Evolutionary conservation across 2,797 vertebrate species (phyloP), one percentile per base, ranked within the genome.

Genomic region (Microctenopoma stevenorrisi): DNA sequence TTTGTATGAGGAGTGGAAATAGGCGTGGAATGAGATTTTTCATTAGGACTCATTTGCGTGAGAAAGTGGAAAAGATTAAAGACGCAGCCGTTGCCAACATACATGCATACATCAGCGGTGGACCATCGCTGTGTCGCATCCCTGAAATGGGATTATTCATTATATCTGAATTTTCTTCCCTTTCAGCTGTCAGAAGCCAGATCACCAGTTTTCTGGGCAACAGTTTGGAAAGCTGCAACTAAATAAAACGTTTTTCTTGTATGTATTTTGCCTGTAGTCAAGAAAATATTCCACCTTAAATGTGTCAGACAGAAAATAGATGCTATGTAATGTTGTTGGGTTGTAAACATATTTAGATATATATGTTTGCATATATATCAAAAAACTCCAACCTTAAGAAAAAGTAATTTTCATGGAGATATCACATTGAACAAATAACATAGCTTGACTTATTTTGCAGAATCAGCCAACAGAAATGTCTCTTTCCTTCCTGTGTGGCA

Each of bases 41-140:
- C 68, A 86, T 79, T 71, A 76, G 66, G 64, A 57, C 52, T 81
- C 47, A 33, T 83, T 86, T 82, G 43, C 3, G 28, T 58, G 64
- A 83, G 52, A 58, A 62, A 72, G 53, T 79, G 50, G 53, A 71
- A 61, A 71, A 69, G 51, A 70, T 78, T 71, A 73, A 75, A 76
- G 70, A 81, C 48, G 82, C 48, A 71, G 30, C 54, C 56, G 50
- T 12, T 5, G 33, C 68, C 72, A 68, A 66, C 62, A 61, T 75
- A 40, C 33, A 67, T 48, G 72, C 66, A 65, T 46, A 71, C 47
- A 79, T 68, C 51, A 57, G 52, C 6, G 0, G 73, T 42, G 62
- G 65, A 48, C 51, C 33, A 16, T 60, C 8, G 1, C 43, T 71
- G 62, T 72, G 53, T 65, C 64, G 37, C 28, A 52, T 25, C 68